A percentile compares a stretch with the other conserved stretches of the same genome.
Conservation (phyloP, 2,113 vertebrate genomes). For the Daphoenositta chrysoptera region DNA sequence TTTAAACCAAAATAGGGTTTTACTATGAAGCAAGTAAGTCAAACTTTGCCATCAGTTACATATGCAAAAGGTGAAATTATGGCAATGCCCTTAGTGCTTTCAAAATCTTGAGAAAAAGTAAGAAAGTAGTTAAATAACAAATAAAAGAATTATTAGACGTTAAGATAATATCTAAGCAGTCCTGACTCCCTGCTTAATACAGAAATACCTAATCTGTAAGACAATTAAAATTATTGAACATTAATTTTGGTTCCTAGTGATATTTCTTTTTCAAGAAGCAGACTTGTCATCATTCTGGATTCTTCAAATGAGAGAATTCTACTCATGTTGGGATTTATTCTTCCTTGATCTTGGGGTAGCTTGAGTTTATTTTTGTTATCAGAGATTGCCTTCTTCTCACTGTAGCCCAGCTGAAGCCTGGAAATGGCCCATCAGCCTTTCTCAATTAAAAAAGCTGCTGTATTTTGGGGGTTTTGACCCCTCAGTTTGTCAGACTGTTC, state of each 20-base stretch:
- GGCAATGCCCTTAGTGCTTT: background rate
- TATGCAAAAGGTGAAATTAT: background rate
- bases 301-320: background rate
- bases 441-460: background rate
- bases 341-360: background rate
- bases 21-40: background rate
- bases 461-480: background rate
- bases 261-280: background rate
- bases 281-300: background rate
- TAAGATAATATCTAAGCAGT: background rate
- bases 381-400: background rate
- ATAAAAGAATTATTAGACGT: background rate
- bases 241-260: background rate
- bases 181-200: background rate
- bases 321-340: background rate
- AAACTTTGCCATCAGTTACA: background rate
- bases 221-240: background rate
- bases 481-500: background rate
- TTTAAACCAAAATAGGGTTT: background rate
- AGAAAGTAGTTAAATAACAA: background rate
- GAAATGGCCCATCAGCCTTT: background rate
- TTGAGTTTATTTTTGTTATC: background rate
- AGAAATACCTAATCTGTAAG: background rate
- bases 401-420: background rate
- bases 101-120: background rate